Percentiles rank a stretch among this genome's conserved stretches.
Evolutionary conservation across 2,797 vertebrate species (phyloP).

Genomic region (Ctenosaura bakeri): DNA sequence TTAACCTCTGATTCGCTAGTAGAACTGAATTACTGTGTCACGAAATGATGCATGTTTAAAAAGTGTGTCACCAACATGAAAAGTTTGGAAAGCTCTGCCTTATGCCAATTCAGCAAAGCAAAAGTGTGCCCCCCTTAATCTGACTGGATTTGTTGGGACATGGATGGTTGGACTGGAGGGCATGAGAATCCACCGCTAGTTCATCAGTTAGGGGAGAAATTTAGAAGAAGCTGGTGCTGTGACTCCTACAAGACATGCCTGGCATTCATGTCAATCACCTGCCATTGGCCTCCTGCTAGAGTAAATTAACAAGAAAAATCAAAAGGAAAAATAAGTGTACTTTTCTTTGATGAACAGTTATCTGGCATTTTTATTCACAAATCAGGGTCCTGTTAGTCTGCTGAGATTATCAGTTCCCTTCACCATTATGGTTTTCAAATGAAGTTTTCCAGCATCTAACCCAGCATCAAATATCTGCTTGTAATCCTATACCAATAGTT

Average conservation of each 20-base stretch:
- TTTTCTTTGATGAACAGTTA: neutral
- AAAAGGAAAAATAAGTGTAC: neutral
- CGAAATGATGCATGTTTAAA: too few relatives aligned
- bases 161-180: neutral
- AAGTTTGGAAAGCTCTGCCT: too few relatives aligned
- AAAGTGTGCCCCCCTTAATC: neutral
- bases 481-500: neutral
- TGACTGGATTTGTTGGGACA: neutral
- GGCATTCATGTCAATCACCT: neutral
- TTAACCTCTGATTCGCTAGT: too few relatives aligned
- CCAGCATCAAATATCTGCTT: neutral
- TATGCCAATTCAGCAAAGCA: neutral
- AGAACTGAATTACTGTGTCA: too few relatives aligned
- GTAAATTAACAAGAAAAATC: too few relatives aligned
- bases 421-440: constrained; percentile 40
- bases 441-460: constrained; percentile 17
- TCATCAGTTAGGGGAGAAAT: neutral
- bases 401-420: neutral
- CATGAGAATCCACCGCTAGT: too few relatives aligned
- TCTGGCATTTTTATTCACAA: neutral
- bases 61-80: too few relatives aligned
- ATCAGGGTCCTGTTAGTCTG: neutral
- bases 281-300: neutral
- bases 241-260: neutral
- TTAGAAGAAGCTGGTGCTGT: neutral